Evolutionary conservation across 1,140 invertebrate species (phyloP).

Genomic region (Brachionus manjavacas): DNA sequence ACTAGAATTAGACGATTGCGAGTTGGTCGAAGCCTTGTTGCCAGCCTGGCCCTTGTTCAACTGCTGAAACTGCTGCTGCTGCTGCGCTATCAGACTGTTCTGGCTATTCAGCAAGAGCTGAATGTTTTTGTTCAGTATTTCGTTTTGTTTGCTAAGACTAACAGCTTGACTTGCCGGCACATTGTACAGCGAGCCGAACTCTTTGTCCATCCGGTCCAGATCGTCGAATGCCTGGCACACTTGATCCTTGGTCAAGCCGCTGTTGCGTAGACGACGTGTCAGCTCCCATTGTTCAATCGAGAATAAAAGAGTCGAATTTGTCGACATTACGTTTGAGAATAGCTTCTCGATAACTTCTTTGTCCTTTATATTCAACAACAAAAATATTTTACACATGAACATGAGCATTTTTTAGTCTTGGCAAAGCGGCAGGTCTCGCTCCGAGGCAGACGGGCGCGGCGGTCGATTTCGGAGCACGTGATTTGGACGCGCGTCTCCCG

Average conservation of each 20-base stretch:
- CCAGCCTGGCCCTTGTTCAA: not conserved
- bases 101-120: not conserved
- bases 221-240: conserved; percentile 55
- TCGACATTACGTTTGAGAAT: conserved; percentile 34
- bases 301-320: conserved; percentile 47
- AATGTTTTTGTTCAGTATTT: not conserved
- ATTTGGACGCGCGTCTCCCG: not conserved
- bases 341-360: conserved; percentile 33
- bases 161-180: not conserved
- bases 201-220: conserved; percentile 53
- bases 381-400: too few relatives aligned
- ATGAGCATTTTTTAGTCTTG: not conserved
- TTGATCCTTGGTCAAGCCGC: conserved; percentile 56
- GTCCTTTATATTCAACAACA: too few relatives aligned
- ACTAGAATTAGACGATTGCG: not conserved
- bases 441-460: too few relatives aligned
- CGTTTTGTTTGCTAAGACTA: not conserved
- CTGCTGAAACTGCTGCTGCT: not conserved
- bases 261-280: conserved; percentile 54
- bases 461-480: too few relatives aligned
- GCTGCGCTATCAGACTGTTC: not conserved
- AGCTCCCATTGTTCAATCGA: conserved; percentile 58
- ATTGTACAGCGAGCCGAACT: conserved; percentile 32
- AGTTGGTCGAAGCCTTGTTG: not conserved
- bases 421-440: not conserved